These are phyloP conservation scores for Eira barbara DNA, from an alignment of 2,113 vertebrate genomes.

Conservation along the genomic window DNA sequence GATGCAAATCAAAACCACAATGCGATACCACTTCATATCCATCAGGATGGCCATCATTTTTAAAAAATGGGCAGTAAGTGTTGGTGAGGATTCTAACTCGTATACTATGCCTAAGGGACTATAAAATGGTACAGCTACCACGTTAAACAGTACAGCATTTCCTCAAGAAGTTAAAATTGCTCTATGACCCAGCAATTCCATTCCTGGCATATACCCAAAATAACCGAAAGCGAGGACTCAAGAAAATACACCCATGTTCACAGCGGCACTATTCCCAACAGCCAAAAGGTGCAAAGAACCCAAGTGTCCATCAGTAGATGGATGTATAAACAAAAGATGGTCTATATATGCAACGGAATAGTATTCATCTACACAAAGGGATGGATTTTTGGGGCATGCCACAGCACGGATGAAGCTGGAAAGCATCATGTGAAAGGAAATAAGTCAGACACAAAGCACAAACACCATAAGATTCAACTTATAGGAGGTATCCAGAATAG, in stretches of 20 bases:
- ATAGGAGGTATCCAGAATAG: background rate
- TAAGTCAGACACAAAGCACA: background rate
- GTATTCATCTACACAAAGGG: background rate
- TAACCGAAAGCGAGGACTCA: background rate
- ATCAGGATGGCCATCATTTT: background rate
- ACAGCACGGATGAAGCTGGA: background rate
- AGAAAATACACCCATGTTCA: too few species aligned
- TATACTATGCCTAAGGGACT: background rate
- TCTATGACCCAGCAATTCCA: background rate
- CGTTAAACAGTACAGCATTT: background rate
- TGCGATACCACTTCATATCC: background rate
- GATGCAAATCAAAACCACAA: background rate
- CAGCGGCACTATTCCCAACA: background rate
- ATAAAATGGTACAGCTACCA: background rate
- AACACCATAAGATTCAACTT: background rate
- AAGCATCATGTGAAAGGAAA: background rate
- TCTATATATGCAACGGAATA: background rate
- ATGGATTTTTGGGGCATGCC: background rate
- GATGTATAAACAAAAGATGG: background rate
- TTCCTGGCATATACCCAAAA: background rate
- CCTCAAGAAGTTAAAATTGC: background rate
- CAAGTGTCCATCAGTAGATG: background rate
- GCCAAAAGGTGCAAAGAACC: background rate
- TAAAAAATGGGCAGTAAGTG: background rate
- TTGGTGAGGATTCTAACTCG: background rate